A percentile compares a stretch with the other conserved stretches of the same genome.
Conservation (phyloP, 2,888 invertebrate genomes). For the Chesias legatella region DNA sequence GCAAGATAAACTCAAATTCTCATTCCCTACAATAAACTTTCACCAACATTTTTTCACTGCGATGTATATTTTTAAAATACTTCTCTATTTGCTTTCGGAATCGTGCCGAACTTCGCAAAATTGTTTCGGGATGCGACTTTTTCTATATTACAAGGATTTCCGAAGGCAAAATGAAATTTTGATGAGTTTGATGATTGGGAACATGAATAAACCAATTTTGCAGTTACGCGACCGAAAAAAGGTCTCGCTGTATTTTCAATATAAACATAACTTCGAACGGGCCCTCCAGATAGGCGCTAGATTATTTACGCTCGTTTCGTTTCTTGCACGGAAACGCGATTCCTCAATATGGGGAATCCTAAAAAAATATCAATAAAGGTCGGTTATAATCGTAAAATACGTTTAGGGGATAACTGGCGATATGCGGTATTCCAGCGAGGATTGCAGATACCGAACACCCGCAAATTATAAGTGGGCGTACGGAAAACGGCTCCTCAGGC, state of each 20-base stretch:
- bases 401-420: slow-evolving; percentile 43
- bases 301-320: slow-evolving; percentile 26
- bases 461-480: slow-evolving; percentile 68
- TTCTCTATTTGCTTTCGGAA: slow-evolving; percentile 57
- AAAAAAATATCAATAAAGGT: slow-evolving; percentile 49
- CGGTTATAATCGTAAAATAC: slow-evolving; percentile 40
- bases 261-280: slow-evolving; percentile 19
- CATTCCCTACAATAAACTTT: slow-evolving; percentile 59
- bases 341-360: slow-evolving; percentile 30
- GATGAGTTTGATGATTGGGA: slow-evolving; percentile 48
- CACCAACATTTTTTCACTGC: slow-evolving; percentile 44
- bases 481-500: slow-evolving; percentile 67
- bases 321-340: slow-evolving; percentile 6
- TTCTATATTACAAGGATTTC: slow-evolving; percentile 44
- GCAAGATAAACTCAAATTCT: slow-evolving; percentile 60
- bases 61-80: slow-evolving; percentile 60
- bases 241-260: slow-evolving; percentile 27
- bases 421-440: slow-evolving; percentile 45
- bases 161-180: slow-evolving; percentile 49
- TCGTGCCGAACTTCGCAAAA: slow-evolving; percentile 48
- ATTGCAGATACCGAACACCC: slow-evolving; percentile 53
- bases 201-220: slow-evolving; percentile 36
- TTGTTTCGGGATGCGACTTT: slow-evolving; percentile 49
- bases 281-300: slow-evolving; percentile 22
- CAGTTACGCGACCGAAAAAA: slow-evolving; percentile 25